Evolutionary conservation across 1,140 invertebrate species (phyloP), one percentile per base, ranked within the genome.

Genomic region (Macrobrachium rosenbergii): DNA sequence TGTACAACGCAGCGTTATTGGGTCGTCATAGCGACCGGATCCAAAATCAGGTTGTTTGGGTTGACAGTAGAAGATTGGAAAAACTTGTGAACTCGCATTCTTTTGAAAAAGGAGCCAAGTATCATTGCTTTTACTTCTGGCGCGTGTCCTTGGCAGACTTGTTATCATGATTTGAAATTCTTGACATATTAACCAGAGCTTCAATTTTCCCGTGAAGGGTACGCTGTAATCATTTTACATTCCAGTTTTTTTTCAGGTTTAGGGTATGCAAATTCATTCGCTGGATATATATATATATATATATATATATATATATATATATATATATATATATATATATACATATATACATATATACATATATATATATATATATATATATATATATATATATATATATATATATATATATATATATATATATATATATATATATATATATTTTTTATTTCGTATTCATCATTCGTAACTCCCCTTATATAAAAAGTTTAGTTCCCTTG

Each of bases 301-400:
- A 67, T n/a, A 67, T 67, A 67, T n/a, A 67, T 67, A 67, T 67
- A 80, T 23, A 80, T 28, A 21, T 23, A 62, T 58, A 80, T 63
- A 21, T 37, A 21, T 5, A 62, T 14, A 63, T 58, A 8, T 17
- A 28, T 19, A 23, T 64, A 64, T 17, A 63, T 17, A 64, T n/a
- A 64, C 28, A 81, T 59, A 81, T 63, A 63, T 28, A 64, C 16
- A 63, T 28, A 80, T 28, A 63, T 59, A 80, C 21, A 63, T 52
- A 58, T 59, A 78, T 21, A 78, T 59, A 78, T 59, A 78, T 59
- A 78, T 59, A 78, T 21, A 58, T 59, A 78, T n/a, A 78, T 69
- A n/a, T 17, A 69, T 69, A 21, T 17, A 69, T 69, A 69, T 21
- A 3, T 69, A 21, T 21, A 69, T 21, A 69, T 21, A 69, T 21